Evolutionary conservation across 2,797 vertebrate species (phyloP).

Genomic region (Micrastur ruficollis): DNA sequence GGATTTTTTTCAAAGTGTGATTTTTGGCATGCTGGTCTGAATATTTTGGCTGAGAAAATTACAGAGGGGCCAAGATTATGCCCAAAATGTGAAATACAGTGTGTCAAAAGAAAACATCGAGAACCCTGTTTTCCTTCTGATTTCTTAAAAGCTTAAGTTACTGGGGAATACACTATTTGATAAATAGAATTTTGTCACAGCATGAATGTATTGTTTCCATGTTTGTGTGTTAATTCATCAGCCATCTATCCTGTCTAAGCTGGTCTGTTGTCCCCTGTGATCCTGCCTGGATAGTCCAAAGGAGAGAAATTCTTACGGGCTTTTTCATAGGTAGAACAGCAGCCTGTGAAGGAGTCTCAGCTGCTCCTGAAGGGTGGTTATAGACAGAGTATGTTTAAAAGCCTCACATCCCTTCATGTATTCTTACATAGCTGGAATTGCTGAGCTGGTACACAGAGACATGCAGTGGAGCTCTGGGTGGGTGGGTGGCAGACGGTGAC

Average conservation of each 20-base stretch:
- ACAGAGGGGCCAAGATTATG: background rate
- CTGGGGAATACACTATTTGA: background rate
- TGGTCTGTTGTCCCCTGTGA: background rate
- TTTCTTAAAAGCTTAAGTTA: background rate
- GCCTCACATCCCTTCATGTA: background rate
- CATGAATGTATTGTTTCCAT: too few relatives aligned
- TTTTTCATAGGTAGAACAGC: background rate
- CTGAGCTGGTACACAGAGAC: background rate
- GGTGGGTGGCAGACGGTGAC: background rate
- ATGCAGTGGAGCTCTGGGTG: background rate
- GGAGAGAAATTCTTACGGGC: background rate
- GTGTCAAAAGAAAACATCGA: background rate
- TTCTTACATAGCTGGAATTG: background rate
- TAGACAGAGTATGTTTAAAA: background rate
- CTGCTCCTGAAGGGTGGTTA: background rate
- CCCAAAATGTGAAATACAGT: background rate
- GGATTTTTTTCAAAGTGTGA: background rate
- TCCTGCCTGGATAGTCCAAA: background rate
- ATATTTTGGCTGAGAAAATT: slow-evolving; percentile 14
- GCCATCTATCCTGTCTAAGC: background rate
- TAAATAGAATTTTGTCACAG: too few relatives aligned
- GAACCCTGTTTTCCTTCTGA: background rate
- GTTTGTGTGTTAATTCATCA: background rate
- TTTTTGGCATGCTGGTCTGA: background rate
- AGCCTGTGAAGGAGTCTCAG: background rate